Base-by-base conservation (phyloP, 2,113 vertebrate species). In the Climacteris rufus region DNA sequence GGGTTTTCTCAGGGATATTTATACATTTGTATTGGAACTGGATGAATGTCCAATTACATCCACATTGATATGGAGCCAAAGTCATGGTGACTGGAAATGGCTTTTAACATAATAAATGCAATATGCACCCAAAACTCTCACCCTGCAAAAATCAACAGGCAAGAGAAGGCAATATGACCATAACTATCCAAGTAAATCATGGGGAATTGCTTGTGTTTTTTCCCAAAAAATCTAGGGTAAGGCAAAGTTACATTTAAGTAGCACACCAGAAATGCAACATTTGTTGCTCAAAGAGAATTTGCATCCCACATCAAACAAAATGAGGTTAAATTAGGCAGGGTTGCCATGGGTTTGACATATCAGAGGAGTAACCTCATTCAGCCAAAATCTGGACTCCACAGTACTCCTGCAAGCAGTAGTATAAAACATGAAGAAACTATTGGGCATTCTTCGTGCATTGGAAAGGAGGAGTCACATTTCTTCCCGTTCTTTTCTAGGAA, bases 1-100 rank as follows among this genome's bases (percentile, higher is more conserved):
- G 14, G 18, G 23, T 66, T 77, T 56, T 44, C 69, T 59, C 49
- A 47, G 44, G 7, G 24, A 35, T 0, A 0, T 35, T 86, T 44
- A 25, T 4, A 8, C 3, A 16, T 30, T 42, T 68, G 4, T 25
- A 5, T 18, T 5, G 1, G 60, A 66, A 45, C 6, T 9, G 11
- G 35, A 42, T 1, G 49, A 70, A 93, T 20, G 2, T 17, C 20
- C 30, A 6, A 14, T 59, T 64, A 79, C 25, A 35, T 27, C 57
- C 19, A 52, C 31, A 4, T 4, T 27, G 44, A 47, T 18, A 47
- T 0, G 52, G 37, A 81, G 49, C 6, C 39, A 27, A 74, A 77
- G 25, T 19, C 22, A 47, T 1, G 7, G 30, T 35, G 20, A 69
- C 53, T 80, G 70, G 33, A 57, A 59, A 22, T 7, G 5, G 15